Conservation (phyloP, 1,140 invertebrate species). For the Tachypleus tridentatus region DNA sequence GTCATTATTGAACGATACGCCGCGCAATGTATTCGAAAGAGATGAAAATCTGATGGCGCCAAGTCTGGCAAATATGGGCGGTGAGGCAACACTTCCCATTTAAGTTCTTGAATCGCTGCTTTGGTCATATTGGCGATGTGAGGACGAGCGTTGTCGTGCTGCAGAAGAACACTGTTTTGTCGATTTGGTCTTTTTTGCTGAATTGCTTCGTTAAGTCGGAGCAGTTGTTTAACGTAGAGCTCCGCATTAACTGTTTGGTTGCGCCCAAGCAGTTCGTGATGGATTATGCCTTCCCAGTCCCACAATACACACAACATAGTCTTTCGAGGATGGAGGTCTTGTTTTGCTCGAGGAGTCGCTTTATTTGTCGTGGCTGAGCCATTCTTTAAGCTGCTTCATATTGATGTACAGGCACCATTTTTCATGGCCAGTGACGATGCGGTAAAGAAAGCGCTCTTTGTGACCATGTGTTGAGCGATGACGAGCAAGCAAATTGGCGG, state of each 20-base stretch:
- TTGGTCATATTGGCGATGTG: slow-evolving; percentile 19
- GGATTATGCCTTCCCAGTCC: slow-evolving; percentile 15
- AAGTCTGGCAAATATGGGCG: slow-evolving; percentile 37
- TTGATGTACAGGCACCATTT: slow-evolving; percentile 6
- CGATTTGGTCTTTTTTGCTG: too few species aligned
- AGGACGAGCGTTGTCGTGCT: too few species aligned
- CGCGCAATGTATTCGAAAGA: too few species aligned
- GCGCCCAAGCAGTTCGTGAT: slow-evolving; percentile 13
- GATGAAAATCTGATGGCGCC: slow-evolving; percentile 32
- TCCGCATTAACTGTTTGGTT: slow-evolving; percentile 19
- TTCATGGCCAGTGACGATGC: slow-evolving; percentile 4
- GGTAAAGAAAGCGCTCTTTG: slow-evolving; percentile 6
- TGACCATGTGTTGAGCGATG: slow-evolving; percentile 2
- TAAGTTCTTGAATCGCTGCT: slow-evolving; percentile 28
- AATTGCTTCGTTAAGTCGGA: slow-evolving; percentile 8
- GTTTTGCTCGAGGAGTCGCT: not conserved
- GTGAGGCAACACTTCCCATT: slow-evolving; percentile 37
- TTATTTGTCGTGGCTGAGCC: slow-evolving; percentile 5
- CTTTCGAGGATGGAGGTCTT: slow-evolving; percentile 8
- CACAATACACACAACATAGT: slow-evolving; percentile 11
- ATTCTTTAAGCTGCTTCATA: slow-evolving; percentile 10
- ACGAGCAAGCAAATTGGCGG: slow-evolving; percentile 1
- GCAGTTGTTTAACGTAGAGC: too few species aligned
- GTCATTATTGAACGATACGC: too few species aligned
- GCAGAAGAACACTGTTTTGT: too few species aligned